A percentile compares a stretch with the other conserved stretches of the same genome.
Evolutionary conservation across 2,113 vertebrate species (phyloP).

Genomic region (Puntigrus tetrazona): DNA sequence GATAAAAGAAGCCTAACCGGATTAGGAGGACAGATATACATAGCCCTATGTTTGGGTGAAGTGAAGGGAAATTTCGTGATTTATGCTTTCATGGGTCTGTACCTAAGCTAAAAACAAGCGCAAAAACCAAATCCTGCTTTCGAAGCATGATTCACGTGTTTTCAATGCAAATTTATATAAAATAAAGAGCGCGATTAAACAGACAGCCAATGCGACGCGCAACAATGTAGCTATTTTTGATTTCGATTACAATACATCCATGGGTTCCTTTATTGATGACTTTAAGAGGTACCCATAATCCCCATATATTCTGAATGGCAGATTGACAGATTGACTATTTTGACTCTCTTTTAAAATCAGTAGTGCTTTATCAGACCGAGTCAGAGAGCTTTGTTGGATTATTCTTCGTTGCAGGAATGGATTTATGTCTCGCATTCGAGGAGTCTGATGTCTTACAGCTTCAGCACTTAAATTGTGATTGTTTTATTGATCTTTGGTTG

Average conservation of each 20-base stretch:
- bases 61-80: constrained; percentile 25
- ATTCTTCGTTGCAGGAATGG: not conserved
- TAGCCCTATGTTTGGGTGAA: constrained; percentile 20
- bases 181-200: not conserved
- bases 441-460: not conserved
- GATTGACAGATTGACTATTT: not conserved
- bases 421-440: not conserved
- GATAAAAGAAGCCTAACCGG: constrained; percentile 41
- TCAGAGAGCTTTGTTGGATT: constrained; percentile 2
- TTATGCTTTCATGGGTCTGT: constrained; percentile 30
- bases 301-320: not conserved
- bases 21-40: constrained; percentile 41
- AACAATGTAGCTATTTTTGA: not conserved
- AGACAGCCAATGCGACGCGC: not conserved
- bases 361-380: not conserved
- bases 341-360: not conserved
- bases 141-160: constrained; percentile 17
- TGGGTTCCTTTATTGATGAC: not conserved
- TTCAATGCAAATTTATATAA: not conserved
- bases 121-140: constrained; percentile 30
- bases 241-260: not conserved
- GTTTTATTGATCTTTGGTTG: not conserved
- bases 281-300: not conserved
- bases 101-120: not conserved
- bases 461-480: not conserved